phyloP scores from a whole-genome alignment of 2,113 vertebrate genomes.

The Phrynosoma platyrhinos region DNA sequence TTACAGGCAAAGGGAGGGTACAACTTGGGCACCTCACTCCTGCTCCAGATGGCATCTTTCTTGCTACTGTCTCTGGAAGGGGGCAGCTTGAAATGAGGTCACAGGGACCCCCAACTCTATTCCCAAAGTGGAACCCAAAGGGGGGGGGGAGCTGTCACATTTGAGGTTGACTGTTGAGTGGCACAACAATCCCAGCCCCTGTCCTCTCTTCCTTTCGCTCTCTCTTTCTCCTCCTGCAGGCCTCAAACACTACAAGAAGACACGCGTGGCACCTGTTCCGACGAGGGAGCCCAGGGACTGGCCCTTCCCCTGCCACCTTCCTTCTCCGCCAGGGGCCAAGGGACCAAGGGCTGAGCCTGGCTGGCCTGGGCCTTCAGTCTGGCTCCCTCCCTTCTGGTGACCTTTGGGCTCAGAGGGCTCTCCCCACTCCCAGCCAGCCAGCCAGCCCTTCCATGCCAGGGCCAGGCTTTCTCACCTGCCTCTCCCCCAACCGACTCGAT shows the following conservation, averaged over 20 bases:
- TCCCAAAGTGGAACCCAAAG: too few relatives aligned
- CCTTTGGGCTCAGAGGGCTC: too few relatives aligned
- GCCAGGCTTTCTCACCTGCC: neutral
- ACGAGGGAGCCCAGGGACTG: neutral
- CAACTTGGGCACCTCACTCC: neutral
- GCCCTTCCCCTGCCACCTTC: too few relatives aligned
- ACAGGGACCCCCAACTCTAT: too few relatives aligned
- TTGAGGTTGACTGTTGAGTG: too few relatives aligned
- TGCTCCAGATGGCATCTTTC: neutral
- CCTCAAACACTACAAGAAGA: neutral
- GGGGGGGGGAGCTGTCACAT: too few relatives aligned
- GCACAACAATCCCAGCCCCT: too few relatives aligned
- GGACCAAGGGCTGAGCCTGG: too few relatives aligned
- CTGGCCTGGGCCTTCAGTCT: too few relatives aligned
- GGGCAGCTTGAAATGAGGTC: neutral
- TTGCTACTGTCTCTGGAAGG: neutral
- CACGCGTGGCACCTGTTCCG: too few relatives aligned
- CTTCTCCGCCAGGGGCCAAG: neutral
- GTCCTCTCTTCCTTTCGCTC: neutral
- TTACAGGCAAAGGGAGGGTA: neutral
- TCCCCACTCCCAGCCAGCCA: constrained; percentile 24
- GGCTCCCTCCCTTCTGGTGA: too few relatives aligned
- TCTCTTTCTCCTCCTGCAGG: neutral
- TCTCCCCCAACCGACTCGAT: neutral
- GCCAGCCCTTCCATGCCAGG: neutral